These are phyloP conservation scores for Galagoides demidoff DNA, from an alignment of 2,797 vertebrate genomes.

Conservation along the genomic window DNA sequence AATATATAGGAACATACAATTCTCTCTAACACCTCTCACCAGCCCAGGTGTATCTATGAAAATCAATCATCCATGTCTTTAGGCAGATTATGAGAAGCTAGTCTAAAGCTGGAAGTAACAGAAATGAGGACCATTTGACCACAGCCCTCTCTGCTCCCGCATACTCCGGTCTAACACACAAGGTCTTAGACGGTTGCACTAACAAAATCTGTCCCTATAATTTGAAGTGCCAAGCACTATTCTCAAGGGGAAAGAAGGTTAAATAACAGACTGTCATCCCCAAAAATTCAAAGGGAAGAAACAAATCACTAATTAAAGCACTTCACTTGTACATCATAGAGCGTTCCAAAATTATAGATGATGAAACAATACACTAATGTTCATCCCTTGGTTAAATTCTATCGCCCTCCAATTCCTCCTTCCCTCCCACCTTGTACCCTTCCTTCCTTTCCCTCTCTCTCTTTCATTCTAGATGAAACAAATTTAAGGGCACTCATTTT, in stretches of 20 bases:
- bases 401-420: neutral
- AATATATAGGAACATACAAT: neutral
- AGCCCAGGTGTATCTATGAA: neutral
- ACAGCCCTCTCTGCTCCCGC: neutral
- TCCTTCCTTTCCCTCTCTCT: neutral
- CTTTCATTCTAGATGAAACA: conserved; percentile 52
- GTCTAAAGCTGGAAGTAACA: neutral
- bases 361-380: conserved; percentile 41
- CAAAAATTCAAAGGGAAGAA: conserved; percentile 32
- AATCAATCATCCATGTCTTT: neutral
- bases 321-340: conserved; percentile 2
- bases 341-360: conserved; percentile 12
- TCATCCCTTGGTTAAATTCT: conserved; percentile 50
- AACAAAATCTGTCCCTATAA: conserved; percentile 6
- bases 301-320: conserved; percentile 30
- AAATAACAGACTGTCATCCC: neutral
- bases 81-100: neutral
- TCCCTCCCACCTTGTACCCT: neutral
- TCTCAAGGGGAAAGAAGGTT: neutral
- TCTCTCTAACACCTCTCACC: neutral
- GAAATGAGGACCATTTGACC: neutral
- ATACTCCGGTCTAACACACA: neutral
- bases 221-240: neutral
- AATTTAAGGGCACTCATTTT: conserved; percentile 37
- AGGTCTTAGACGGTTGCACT: neutral